Evolutionary conservation across 2,888 invertebrate species (phyloP).

Genomic region (Xestia sexstrigata): DNA sequence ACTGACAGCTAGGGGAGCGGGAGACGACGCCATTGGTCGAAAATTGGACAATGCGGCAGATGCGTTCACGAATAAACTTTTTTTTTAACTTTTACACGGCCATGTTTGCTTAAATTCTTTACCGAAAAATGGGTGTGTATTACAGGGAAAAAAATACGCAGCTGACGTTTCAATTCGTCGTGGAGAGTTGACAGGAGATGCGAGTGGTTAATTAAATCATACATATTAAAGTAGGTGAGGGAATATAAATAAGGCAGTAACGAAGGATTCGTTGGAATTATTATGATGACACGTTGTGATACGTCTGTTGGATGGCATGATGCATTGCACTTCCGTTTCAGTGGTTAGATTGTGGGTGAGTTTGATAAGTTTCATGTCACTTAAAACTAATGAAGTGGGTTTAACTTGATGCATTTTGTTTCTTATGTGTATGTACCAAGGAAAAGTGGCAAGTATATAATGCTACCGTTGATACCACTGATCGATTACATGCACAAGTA

Average conservation of each 20-base stretch:
- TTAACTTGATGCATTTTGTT: conserved; percentile 38
- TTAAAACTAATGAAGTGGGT: conserved; percentile 54
- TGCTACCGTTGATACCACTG: conserved; percentile 49
- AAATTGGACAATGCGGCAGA: conserved; percentile 89
- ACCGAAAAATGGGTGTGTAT: conserved; percentile 79
- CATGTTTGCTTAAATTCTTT: conserved; percentile 88
- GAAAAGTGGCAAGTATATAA: conserved; percentile 35
- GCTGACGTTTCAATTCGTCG: conserved; percentile 85
- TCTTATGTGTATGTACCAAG: conserved; percentile 30
- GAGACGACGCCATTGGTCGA: conserved; percentile 84
- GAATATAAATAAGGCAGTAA: conserved; percentile 73
- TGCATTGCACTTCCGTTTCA: conserved; percentile 76
- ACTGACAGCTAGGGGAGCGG: conserved; percentile 89
- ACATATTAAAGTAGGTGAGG: conserved; percentile 73
- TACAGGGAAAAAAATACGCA: conserved; percentile 75
- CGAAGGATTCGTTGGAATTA: conserved; percentile 71
- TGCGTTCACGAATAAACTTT: conserved; percentile 81
- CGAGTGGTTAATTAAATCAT: conserved; percentile 76
- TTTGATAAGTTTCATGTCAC: conserved; percentile 62
- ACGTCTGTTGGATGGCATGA: conserved; percentile 73
- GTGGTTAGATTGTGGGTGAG: conserved; percentile 64
- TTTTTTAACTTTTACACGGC: conserved; percentile 75
- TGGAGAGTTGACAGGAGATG: conserved; percentile 83
- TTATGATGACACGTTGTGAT: conserved; percentile 71
- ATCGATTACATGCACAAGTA: conserved; percentile 29